Conservation (phyloP, 2,888 invertebrate genomes). For the Drosophila eohydei region DNA sequence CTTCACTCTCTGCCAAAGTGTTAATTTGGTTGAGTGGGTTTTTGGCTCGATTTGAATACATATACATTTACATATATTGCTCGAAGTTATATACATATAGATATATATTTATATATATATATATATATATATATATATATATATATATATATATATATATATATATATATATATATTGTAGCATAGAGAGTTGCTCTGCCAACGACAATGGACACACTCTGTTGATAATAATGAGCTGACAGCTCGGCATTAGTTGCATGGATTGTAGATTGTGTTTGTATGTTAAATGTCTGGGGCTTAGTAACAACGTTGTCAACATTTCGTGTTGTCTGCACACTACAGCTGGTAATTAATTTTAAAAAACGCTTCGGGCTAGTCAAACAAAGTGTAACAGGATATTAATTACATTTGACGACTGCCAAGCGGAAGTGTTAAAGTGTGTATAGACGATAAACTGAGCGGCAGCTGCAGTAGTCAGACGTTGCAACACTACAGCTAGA, state of each 20-base stretch:
- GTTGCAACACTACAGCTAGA: background rate
- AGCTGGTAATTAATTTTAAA: conserved; percentile 76
- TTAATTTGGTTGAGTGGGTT: conserved; percentile 80
- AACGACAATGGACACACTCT: conserved; percentile 62
- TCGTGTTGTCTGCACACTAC: conserved; percentile 64
- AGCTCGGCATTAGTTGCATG: conserved; percentile 76
- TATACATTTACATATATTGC: conserved; percentile 28
- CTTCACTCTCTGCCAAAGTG: conserved; percentile 59
- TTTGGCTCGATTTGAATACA: conserved; percentile 76
- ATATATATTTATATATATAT: conserved; percentile 13
- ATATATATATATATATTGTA: conserved; percentile 15
- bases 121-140: conserved; percentile 12
- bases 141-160: conserved; percentile 10
- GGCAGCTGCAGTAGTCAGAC: conserved; percentile 10
- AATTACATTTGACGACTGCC: conserved; percentile 77
- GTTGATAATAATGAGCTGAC: conserved; percentile 80
- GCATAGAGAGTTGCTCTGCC: conserved; percentile 24
- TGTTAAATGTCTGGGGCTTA: conserved; percentile 78
- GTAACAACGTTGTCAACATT: conserved; percentile 77
- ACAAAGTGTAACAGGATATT: conserved; percentile 76
- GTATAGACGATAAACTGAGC: conserved; percentile 69
- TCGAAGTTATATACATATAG: conserved; percentile 9
- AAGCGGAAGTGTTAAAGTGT: conserved; percentile 75
- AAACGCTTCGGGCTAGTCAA: conserved; percentile 76
- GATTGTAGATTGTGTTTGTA: conserved; percentile 59